Conservation (phyloP, 2,113 vertebrate genomes). For the Myiopsitta monachus region DNA sequence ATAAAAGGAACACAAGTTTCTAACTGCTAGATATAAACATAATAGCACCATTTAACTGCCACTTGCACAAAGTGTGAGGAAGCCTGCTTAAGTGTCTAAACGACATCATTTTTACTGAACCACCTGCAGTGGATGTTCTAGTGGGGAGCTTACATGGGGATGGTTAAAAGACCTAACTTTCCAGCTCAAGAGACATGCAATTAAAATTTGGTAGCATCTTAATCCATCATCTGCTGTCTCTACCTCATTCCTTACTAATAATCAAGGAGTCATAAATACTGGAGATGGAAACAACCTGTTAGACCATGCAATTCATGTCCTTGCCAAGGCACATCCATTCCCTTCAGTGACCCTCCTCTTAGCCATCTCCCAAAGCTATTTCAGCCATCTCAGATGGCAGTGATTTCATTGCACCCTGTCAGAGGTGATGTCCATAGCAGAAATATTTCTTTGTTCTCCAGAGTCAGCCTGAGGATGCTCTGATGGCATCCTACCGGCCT, state of each 20-base stretch:
- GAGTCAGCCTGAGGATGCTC: not conserved
- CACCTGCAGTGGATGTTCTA: conserved; percentile 10
- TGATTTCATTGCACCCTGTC: not conserved
- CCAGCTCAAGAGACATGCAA: not conserved
- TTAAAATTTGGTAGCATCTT: conserved; percentile 16
- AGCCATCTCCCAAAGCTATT: not conserved
- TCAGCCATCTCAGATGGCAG: accelerated
- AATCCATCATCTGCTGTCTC: not conserved
- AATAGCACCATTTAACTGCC: not conserved
- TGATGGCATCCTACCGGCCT: accelerated
- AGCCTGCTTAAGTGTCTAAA: not conserved
- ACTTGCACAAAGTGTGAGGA: conserved; percentile 9
- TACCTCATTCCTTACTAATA: not conserved
- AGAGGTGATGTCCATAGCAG: not conserved
- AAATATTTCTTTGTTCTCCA: not conserved
- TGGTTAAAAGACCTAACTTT: not conserved
- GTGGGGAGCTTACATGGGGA: not conserved
- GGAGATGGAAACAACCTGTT: not conserved
- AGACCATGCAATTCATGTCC: not conserved
- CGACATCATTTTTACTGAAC: conserved; percentile 37
- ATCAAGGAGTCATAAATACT: not conserved
- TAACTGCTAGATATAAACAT: conserved; percentile 2
- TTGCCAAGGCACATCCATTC: not conserved
- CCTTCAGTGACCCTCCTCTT: not conserved
- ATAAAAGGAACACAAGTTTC: not conserved